Percentiles rank a stretch among this genome's conserved stretches.
These are phyloP conservation scores for Gnatocerus cornutus DNA, from an alignment of 2,888 invertebrate genomes.

Conservation along the genomic window DNA sequence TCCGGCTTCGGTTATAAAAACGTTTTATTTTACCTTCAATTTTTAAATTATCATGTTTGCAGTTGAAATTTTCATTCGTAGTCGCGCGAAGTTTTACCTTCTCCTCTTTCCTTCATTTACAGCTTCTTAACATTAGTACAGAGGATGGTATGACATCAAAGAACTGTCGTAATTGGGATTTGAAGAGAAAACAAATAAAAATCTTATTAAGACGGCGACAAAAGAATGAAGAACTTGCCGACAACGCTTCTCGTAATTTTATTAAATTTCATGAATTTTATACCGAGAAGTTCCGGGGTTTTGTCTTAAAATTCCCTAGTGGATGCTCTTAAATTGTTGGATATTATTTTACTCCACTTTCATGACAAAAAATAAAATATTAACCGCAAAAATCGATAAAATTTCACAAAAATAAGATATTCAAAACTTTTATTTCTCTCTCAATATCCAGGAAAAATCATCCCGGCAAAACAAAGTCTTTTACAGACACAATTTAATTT, in stretches of 20 bases:
- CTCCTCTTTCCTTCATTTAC: slow-evolving; percentile 15
- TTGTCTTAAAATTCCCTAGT: too few relatives aligned
- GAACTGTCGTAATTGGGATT: slow-evolving; percentile 35
- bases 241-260: slow-evolving; percentile 32
- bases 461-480: background rate
- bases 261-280: slow-evolving; percentile 32
- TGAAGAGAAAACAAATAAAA: slow-evolving; percentile 40
- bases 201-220: slow-evolving; percentile 29
- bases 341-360: too few relatives aligned
- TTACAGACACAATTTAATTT: slow-evolving; percentile 17
- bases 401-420: too few relatives aligned
- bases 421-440: too few relatives aligned
- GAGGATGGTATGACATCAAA: slow-evolving; percentile 33
- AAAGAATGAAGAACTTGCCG: slow-evolving; percentile 23
- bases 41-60: slow-evolving; percentile 7
- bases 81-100: background rate
- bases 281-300: background rate
- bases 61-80: background rate
- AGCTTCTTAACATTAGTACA: slow-evolving; percentile 13
- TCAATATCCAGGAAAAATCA: too few relatives aligned
- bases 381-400: too few relatives aligned
- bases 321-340: too few relatives aligned
- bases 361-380: too few relatives aligned
- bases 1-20: slow-evolving; percentile 13
- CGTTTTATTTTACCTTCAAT: slow-evolving; percentile 12